Evolutionary conservation across 2,888 invertebrate species (phyloP), one percentile per base, ranked within the genome.

Genomic region (Nebria brevicollis): DNA sequence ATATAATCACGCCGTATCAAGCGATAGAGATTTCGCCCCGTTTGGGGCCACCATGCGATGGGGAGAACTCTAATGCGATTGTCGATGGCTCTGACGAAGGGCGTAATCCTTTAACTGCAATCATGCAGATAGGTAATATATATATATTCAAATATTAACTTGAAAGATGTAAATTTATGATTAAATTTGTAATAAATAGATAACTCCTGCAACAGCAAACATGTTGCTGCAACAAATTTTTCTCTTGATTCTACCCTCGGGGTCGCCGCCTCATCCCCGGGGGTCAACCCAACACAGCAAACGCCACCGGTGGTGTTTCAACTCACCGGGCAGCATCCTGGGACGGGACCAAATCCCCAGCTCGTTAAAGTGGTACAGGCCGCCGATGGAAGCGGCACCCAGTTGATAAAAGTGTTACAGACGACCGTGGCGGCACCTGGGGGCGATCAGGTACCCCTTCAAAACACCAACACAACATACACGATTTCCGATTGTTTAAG

Each of bases 401-500:
- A 80, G 34, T 66, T 78, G 5, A 78, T 74, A 6, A 78, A 80
- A 76, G 83, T 87, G 34, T 85, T 87, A 15, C 85, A 87, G 42
- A 82, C 86, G 15, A 85, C 84, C n/a, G 13, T 42, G 4, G n/a
- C 42, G 70, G 1, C 70, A 8, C 7, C 54, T 7, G 13, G 11
- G 54, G 54, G 54, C 11, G 11, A 54, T 54, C 54, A 54, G 7
- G 34, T 34, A 34, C 54, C 54, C 8, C 54, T 54, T 8, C 54
- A 54, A 54, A 54, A 54, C 54, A 54, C 54, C 8, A 54, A 54
- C 54, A 54, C 54, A 3, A 54, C 54, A 25, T 70, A 25, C 42
- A 73, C 41, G 6, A 41, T 41, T 34, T 41, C 73, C 8, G 73
- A 41, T 34, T 25, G 72, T 73, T 13, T 68, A 20, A 68, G 26